phyloP scores from a whole-genome alignment of 2,113 vertebrate species.

The Forbesichthys papilliferus region DNA sequence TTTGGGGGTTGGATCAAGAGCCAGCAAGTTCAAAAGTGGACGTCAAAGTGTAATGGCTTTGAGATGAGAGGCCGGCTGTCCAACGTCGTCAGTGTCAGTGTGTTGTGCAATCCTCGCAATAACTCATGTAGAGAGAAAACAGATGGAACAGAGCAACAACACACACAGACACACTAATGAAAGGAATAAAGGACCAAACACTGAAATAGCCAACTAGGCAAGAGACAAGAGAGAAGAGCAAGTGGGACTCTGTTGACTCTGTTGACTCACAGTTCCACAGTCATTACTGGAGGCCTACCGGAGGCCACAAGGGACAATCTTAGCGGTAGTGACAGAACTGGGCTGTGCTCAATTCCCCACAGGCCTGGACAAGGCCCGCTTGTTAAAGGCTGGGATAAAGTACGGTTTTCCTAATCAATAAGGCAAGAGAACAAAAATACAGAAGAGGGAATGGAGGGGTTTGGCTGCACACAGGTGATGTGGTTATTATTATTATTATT shows the following conservation, averaged over 20 bases:
- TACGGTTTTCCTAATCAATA: conserved; percentile 54
- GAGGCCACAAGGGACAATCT: conserved; percentile 36
- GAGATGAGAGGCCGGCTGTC: conserved; percentile 35
- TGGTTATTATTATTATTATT: too few relatives aligned
- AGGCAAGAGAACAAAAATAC: background rate
- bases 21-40: too few relatives aligned
- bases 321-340: conserved; percentile 48
- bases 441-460: background rate
- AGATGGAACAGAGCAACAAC: background rate
- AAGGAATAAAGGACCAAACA: conserved; percentile 7
- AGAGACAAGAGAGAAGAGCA: too few relatives aligned
- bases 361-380: conserved; percentile 44
- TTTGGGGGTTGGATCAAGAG: too few relatives aligned
- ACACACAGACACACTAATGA: conserved; percentile 15
- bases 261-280: conserved; percentile 27
- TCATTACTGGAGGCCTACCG: conserved; percentile 49
- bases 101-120: conserved; percentile 28
- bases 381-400: conserved; percentile 53
- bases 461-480: background rate
- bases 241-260: conserved; percentile 20
- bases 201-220: background rate
- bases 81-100: conserved; percentile 11
- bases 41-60: conserved; percentile 30
- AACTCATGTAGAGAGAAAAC: conserved; percentile 29
- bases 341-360: conserved; percentile 47